A percentile compares a stretch with the other conserved stretches of the same genome.
Conservation (phyloP, 2,797 vertebrate genomes). For the Pipistrellus nathusii region DNA sequence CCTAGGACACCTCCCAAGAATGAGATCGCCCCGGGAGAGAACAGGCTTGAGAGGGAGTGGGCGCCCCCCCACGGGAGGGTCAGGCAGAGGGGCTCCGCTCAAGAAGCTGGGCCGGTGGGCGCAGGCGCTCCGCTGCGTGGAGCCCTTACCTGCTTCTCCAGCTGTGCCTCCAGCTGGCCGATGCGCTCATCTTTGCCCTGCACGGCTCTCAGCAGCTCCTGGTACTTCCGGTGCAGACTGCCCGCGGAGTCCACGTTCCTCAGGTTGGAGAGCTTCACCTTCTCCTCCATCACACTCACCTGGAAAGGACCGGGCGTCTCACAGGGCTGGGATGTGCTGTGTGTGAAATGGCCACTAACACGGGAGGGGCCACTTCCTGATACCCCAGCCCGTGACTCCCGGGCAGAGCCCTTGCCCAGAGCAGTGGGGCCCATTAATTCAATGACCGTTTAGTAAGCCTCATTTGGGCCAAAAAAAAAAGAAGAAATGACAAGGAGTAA, state of each 20-base stretch:
- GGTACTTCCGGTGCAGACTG: conserved; percentile 91
- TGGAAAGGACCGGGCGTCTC: conserved; percentile 82
- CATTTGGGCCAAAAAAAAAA: not conserved
- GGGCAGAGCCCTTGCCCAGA: not conserved
- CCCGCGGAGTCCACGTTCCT: conserved; percentile 91
- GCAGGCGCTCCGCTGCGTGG: accelerated
- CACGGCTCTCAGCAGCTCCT: conserved; percentile 90
- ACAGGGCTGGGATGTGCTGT: not conserved
- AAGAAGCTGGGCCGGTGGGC: not conserved
- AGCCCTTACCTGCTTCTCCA: conserved; percentile 94
- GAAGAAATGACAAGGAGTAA: not conserved
- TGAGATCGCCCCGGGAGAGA: not conserved
- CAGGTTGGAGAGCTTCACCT: conserved; percentile 92
- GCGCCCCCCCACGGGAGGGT: not conserved
- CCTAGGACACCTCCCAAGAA: not conserved
- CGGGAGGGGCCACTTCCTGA: not conserved
- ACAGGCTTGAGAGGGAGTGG: not conserved
- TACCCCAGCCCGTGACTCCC: not conserved
- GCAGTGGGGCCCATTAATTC: not conserved
- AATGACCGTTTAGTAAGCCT: not conserved
- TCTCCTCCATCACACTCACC: conserved; percentile 96
- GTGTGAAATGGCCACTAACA: not conserved
- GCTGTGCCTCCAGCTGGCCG: conserved; percentile 91
- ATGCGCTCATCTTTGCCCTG: conserved; percentile 92
- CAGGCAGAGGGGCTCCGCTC: not conserved